phyloP scores from a whole-genome alignment of 2,888 invertebrate genomes.

The Tipula helvola region DNA sequence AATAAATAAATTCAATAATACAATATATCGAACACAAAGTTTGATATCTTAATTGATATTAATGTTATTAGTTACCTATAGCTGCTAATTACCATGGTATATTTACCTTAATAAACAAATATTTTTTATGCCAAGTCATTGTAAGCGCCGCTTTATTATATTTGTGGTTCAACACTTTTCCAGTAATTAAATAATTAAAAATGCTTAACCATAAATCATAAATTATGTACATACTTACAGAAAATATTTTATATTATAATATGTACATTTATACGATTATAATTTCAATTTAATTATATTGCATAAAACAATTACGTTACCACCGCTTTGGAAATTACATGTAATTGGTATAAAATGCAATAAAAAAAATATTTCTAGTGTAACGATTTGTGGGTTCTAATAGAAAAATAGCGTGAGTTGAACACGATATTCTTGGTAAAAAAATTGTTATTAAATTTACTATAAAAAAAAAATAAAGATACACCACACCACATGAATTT shows the following conservation, averaged over 20 bases:
- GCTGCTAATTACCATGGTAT: background rate
- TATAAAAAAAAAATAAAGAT: background rate
- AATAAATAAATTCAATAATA: background rate
- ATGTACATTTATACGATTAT: background rate
- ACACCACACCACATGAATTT: background rate
- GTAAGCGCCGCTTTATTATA: background rate
- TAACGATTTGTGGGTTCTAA: background rate
- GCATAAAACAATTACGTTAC: background rate
- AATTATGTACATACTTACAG: background rate
- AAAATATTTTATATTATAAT: background rate
- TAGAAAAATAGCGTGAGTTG: background rate
- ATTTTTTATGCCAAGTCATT: background rate
- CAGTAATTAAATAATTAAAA: slow-evolving; percentile 4
- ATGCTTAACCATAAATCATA: background rate
- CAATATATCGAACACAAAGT: background rate
- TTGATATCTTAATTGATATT: background rate
- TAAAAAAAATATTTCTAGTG: background rate
- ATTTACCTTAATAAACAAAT: background rate
- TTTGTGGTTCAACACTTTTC: background rate
- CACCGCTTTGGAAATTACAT: background rate
- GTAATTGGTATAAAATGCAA: background rate
- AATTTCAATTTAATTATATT: background rate
- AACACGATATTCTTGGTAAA: background rate
- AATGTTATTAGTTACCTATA: background rate
- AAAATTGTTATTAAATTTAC: background rate